Evolutionary conservation across 2,797 vertebrate genomes (phyloP), one percentile per base, ranked within the genome.

Genomic region (Nyctalus aviator): DNA sequence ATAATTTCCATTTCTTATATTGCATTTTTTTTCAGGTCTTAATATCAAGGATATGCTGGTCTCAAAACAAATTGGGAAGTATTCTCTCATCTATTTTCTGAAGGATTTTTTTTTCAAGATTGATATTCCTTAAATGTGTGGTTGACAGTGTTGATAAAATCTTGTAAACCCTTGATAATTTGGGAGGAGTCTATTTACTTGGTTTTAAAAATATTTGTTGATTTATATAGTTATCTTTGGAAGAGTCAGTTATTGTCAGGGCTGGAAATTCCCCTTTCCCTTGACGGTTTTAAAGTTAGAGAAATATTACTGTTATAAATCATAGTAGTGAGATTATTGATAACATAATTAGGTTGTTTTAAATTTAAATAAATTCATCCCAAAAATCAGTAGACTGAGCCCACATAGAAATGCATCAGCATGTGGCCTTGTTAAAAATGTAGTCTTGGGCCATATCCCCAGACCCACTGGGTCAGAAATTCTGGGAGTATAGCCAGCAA

Each of bases 271-370:
- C 1, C 14, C 3, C 41, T 30, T 30, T 88, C 15, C 30, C 46
- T 23, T 78, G 23, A 4, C 64, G 4, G 46, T 91, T 86, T 87
- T 55, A 81, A 87, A 90, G 4, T 23, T 41, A 30, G 48, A 94
- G 69, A 93, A 75, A 44, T 83, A 83, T 32, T 84, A 90, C 32
- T 75, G 13, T 9, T 50, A 30, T 27, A 69, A 25, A 12, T 78
- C 48, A 81, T 23, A 77, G 18, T 68, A 85, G 55, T 82, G 35
- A 94, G 81, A 77, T 88, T 32, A 59, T 37, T 44, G 55, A 83
- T 82, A 79, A 62, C 11, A 53, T 73, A 18, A 89, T 41, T 71
- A 93, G 53, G 35, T 64, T 37, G 72, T 46, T 82, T 86, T 73
- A 37, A 50, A 84, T 68, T 91, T 92, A 85, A 66, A 46, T 44